Evolutionary conservation across 2,113 vertebrate species (phyloP), one percentile per base, ranked within the genome.

Genomic region (Dascyllus trimaculatus): DNA sequence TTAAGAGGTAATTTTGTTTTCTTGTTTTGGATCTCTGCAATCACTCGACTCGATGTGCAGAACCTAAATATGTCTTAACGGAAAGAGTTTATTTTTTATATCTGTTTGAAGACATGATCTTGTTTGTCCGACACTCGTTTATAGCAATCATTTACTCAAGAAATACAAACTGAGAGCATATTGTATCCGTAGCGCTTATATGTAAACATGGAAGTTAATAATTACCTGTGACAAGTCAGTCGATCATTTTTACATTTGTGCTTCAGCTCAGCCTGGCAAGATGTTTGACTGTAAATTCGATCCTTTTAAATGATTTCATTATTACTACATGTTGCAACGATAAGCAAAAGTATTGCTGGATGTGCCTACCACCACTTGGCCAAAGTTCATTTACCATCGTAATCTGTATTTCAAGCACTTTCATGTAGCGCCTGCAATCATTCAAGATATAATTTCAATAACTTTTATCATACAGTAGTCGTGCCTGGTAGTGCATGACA

Each of bases 371-470:
- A 19, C 22, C 22, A 53, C n/a, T 35, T 52, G 59, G 10, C 17
- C 64, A 71, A 75, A 75, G 71, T 75, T 72, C 6, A 46, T 58
- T 26, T 46, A 26, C 24, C 25, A 2, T 48, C 11, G 1, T 49
- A 53, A 46, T 69, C 21, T 18, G 1, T 35, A 15, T 22, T 52
- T 51, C 40, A 19, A 32, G 24, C 3, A 0, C 5, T 51, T 59
- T 69, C 59, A 24, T 11, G 4, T 32, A 60, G 40, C 61, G 14
- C 52, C 8, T 53, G 9, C 18, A 21, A 57, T 58, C 18, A 8
- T 61, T 25, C 3, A 3, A 29, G 2, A 24, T 75, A 8, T 26
- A 48, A 62, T 49, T 46, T 75, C 0, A n/a, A 14, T 24, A 62
- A 57, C 9, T 17, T 64, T 1, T 19, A 1, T 53, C 1, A 46